Percentiles rank a stretch among this genome's conserved stretches.
phyloP scores from a whole-genome alignment of 2,113 vertebrate genomes.

The Cyprinus carpio region DNA sequence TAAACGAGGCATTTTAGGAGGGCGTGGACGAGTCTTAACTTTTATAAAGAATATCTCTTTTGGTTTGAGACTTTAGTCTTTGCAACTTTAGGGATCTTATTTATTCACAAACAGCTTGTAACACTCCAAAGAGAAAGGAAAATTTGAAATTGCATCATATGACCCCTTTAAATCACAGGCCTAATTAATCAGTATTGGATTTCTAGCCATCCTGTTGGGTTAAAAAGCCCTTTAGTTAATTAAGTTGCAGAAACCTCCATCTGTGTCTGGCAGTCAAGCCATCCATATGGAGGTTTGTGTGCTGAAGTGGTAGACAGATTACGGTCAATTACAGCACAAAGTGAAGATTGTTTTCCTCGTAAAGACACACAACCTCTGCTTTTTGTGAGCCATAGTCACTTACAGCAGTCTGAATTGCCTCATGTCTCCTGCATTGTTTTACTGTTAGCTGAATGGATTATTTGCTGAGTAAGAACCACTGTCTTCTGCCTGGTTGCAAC shows the following conservation, averaged over 20 bases:
- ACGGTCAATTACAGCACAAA: slow-evolving; percentile 57
- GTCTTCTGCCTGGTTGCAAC: not conserved
- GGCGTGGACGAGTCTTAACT: no score
- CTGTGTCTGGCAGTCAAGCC: slow-evolving; percentile 62
- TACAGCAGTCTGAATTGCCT: slow-evolving; percentile 48
- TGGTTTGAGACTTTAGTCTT: no score
- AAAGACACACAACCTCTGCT: slow-evolving; percentile 37
- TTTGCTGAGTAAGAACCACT: slow-evolving; percentile 25
- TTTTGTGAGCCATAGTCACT: slow-evolving; percentile 37
- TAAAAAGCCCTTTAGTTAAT: slow-evolving; percentile 57
- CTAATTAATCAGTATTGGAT: slow-evolving; percentile 39
- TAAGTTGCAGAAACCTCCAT: slow-evolving; percentile 62
- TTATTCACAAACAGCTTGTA: no score
- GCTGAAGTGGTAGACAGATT: slow-evolving; percentile 62
- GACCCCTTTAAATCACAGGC: slow-evolving; percentile 33
- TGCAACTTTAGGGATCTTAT: no score
- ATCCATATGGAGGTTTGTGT: slow-evolving; percentile 65
- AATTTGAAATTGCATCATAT: no score
- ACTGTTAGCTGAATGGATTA: slow-evolving; percentile 43
- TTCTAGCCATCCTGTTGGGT: slow-evolving; percentile 8
- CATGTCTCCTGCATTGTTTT: slow-evolving; percentile 50
- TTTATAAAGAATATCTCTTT: no score
- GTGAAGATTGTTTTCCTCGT: slow-evolving; percentile 47
- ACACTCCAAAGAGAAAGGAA: no score
- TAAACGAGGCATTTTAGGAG: no score